phyloP scores from a whole-genome alignment of 1,140 invertebrate genomes.

The Episyrphus balteatus region DNA sequence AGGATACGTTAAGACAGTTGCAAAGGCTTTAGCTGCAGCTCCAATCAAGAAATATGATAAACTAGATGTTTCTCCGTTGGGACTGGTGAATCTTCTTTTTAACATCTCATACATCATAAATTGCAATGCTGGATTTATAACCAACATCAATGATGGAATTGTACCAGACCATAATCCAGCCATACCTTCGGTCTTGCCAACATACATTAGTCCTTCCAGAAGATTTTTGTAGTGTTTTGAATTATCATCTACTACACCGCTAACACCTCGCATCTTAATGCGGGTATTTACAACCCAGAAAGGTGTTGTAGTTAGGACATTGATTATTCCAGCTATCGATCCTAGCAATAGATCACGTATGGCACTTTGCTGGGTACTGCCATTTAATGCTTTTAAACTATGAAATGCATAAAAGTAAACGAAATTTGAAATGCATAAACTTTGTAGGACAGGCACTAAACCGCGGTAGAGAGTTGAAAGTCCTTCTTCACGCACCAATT shows the following conservation, averaged over 20 bases:
- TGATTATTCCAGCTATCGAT: constrained; percentile 66
- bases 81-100: constrained; percentile 46
- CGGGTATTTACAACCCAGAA: constrained; percentile 86
- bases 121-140: constrained; percentile 80
- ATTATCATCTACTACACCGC: constrained; percentile 22
- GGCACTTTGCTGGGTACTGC: constrained; percentile 43
- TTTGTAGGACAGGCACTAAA: constrained; percentile 68
- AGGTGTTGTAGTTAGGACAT: constrained; percentile 75
- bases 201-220: constrained; percentile 54
- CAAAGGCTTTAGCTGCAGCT: constrained; percentile 67
- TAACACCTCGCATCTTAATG: constrained; percentile 55
- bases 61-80: constrained; percentile 39
- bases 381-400: constrained; percentile 54
- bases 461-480: constrained; percentile 65
- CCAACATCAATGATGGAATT: constrained; percentile 69
- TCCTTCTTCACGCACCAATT: constrained; percentile 59
- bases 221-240: constrained; percentile 39
- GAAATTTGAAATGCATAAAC: constrained; percentile 78
- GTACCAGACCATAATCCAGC: constrained; percentile 69
- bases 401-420: constrained; percentile 90
- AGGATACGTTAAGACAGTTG: constrained; percentile 78
- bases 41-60: constrained; percentile 46
- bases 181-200: constrained; percentile 59
- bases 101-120: constrained; percentile 83
- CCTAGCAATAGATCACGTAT: constrained; percentile 67